phyloP scores from a whole-genome alignment of 2,797 vertebrate species.

The Anguilla obscura region DNA sequence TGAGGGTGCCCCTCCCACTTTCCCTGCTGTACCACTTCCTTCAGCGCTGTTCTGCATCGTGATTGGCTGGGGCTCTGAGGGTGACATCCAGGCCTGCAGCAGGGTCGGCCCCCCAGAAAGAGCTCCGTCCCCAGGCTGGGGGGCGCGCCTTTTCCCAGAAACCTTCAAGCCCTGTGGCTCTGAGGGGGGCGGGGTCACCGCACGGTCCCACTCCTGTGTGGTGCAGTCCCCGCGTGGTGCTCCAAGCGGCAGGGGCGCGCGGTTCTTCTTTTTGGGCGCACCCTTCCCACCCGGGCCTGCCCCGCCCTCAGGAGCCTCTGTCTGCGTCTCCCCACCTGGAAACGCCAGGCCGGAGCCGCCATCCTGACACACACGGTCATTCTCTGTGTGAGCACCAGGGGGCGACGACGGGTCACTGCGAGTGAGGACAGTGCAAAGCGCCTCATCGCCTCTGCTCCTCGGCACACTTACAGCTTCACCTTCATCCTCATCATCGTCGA shows the following conservation, averaged over 20 bases:
- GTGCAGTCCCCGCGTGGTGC: conserved; percentile 24
- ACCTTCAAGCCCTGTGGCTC: conserved; percentile 5
- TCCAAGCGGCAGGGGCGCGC: conserved; percentile 62
- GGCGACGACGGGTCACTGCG: background rate
- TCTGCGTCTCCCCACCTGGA: background rate
- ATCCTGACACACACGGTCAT: background rate
- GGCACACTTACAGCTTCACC: conserved; percentile 2
- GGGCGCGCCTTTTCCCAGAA: conserved; percentile 4
- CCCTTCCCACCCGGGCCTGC: conserved; percentile 1
- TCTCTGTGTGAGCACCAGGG: background rate
- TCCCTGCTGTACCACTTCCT: conserved; percentile 44
- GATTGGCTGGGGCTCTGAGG: conserved; percentile 70
- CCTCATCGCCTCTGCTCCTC: background rate
- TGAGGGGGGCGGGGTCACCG: background rate
- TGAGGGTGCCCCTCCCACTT: conserved; percentile 66
- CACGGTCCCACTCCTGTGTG: background rate
- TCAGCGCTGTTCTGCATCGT: conserved; percentile 53
- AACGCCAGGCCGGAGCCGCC: background rate
- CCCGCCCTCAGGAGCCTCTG: conserved; percentile 18
- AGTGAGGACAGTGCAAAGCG: background rate
- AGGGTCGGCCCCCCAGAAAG: conserved; percentile 66
- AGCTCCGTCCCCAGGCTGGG: conserved; percentile 52
- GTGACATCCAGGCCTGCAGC: conserved; percentile 73
- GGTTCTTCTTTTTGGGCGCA: conserved; percentile 57
- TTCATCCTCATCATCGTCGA: conserved; percentile 58